Percentiles rank a stretch among this genome's conserved stretches.
These are phyloP conservation scores for Anas bernieri DNA, from an alignment of 2,797 vertebrate species.

Conservation along the genomic window DNA sequence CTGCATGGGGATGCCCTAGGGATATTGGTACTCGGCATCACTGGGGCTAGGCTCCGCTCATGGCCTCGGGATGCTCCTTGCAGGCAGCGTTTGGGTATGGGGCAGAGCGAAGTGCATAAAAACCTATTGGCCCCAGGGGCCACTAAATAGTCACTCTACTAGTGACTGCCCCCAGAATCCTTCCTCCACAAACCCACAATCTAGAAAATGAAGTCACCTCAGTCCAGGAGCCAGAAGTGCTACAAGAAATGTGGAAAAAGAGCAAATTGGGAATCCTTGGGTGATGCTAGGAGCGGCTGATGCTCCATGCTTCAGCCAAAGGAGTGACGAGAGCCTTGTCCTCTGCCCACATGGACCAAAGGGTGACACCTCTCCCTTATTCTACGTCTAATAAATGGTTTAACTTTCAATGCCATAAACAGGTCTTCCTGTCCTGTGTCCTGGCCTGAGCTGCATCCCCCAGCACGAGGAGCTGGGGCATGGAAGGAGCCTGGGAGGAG, in stretches of 20 bases:
- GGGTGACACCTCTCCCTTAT: not conserved
- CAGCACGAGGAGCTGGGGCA: rapidly evolving
- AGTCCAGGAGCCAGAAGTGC: not conserved
- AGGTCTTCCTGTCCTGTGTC: not conserved
- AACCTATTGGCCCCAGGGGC: not conserved
- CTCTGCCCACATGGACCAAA: not conserved
- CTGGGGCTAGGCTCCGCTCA: not conserved
- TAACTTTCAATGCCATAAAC: not conserved
- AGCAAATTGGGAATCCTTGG: not conserved
- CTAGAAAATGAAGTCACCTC: not conserved
- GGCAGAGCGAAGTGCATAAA: not conserved
- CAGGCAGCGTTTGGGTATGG: not conserved
- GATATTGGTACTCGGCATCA: rapidly evolving
- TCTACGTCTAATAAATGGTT: not conserved
- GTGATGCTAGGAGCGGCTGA: not conserved
- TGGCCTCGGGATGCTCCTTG: not conserved
- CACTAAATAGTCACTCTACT: not conserved
- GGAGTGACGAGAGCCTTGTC: not conserved
- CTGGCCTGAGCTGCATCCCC: not conserved
- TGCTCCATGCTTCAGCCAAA: not conserved
- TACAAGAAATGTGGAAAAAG: not conserved
- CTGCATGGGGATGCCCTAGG: not conserved
- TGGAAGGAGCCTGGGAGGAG: not conserved
- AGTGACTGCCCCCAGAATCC: not conserved
- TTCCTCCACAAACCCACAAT: not conserved